These are phyloP conservation scores for Oikopleura dioica DNA, from an alignment of 23 tunicate species.

Conservation along the genomic window DNA sequence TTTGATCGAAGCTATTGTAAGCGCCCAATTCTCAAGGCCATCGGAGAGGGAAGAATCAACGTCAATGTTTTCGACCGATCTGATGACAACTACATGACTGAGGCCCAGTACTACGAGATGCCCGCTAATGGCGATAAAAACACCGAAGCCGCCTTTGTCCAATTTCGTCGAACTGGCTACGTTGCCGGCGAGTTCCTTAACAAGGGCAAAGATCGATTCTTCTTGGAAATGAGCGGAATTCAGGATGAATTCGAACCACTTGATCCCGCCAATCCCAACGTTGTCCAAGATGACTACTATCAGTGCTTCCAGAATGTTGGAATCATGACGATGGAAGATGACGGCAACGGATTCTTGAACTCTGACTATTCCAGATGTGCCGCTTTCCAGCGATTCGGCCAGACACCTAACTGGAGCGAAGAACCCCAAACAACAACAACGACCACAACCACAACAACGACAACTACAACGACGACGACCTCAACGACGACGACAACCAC, in stretches of 20 bases:
- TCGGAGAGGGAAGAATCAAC: background rate
- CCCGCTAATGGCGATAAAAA: background rate
- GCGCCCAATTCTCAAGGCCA: background rate
- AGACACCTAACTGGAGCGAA: background rate
- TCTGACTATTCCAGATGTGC: background rate
- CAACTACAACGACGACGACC: too few species aligned
- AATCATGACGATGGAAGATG: too few species aligned
- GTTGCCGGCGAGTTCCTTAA: background rate
- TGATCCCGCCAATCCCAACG: too few species aligned
- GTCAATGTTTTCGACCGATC: background rate
- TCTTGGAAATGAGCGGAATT: too few species aligned
- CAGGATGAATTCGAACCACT: too few species aligned
- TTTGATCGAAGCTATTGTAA: background rate
- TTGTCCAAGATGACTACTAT: too few species aligned
- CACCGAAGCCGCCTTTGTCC: background rate
- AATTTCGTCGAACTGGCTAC: background rate
- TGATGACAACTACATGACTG: background rate
- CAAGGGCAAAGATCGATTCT: too few species aligned
- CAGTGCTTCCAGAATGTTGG: too few species aligned
- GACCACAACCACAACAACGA: too few species aligned
- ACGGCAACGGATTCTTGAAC: too few species aligned
- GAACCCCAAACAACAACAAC: too few species aligned
- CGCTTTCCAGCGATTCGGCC: background rate
- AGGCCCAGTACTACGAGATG: background rate
- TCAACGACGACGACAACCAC: too few species aligned